phyloP scores from a whole-genome alignment of 2,113 vertebrate species.

The Tapirus terrestris region DNA sequence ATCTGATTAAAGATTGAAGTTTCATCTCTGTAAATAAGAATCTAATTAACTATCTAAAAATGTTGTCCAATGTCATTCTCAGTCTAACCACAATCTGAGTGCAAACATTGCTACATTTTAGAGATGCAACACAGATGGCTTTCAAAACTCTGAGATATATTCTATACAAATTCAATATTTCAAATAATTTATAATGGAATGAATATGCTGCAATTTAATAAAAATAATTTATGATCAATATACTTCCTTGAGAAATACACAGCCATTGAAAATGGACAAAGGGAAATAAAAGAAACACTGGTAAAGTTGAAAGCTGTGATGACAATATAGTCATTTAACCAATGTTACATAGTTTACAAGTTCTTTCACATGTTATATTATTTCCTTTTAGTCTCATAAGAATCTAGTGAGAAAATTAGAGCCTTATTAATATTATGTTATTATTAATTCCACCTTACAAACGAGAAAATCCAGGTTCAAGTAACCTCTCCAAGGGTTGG shows the following conservation, averaged over 20 bases:
- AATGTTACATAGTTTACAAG: neutral
- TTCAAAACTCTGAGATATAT: conserved; percentile 60
- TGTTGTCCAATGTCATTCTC: neutral
- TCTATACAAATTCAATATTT: conserved; percentile 76
- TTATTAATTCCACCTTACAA: neutral
- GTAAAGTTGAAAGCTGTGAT: neutral
- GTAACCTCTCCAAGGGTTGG: neutral
- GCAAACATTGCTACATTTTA: conserved; percentile 30
- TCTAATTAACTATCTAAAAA: conserved; percentile 54
- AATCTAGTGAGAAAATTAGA: neutral
- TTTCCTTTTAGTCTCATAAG: neutral
- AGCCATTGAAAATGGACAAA: conserved; percentile 75
- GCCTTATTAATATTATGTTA: neutral
- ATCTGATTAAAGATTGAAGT: conserved; percentile 44
- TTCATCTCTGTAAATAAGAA: conserved; percentile 59
- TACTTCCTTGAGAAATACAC: conserved; percentile 74
- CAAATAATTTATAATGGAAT: conserved; percentile 80
- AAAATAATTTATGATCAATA: conserved; percentile 71
- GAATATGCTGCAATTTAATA: conserved; percentile 78
- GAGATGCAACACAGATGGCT: conserved; percentile 23
- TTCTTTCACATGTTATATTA: neutral
- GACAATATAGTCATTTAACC: neutral
- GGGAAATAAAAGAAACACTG: conserved; percentile 46
- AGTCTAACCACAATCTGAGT: neutral
- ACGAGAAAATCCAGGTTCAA: neutral